Evolutionary conservation across 92 coral and sea anemone genomes (phyloP).

Genomic region (Actinernus sp.): DNA sequence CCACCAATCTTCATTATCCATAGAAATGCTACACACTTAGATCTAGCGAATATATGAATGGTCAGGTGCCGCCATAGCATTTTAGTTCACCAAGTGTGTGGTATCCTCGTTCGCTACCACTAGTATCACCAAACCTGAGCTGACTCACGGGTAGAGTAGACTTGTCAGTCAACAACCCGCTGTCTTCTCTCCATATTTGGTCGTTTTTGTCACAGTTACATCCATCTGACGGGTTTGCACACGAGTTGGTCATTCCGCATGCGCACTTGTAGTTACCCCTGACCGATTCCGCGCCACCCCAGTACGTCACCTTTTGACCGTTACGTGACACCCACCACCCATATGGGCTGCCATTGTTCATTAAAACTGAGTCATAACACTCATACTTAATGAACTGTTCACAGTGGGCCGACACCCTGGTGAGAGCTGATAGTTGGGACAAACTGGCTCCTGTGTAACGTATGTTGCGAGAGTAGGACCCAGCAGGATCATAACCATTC

Average conservation of each 20-base stretch:
- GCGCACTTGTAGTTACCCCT: conserved; percentile 64
- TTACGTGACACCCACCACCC: conserved; percentile 76
- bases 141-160: conserved; percentile 70
- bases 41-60: too few relatives aligned
- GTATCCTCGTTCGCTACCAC: conserved; percentile 9
- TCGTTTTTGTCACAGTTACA: conserved; percentile 70
- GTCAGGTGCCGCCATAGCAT: too few relatives aligned
- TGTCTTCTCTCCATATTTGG: conserved; percentile 59
- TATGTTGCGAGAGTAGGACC: conserved; percentile 25
- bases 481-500: not conserved
- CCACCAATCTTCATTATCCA: too few relatives aligned
- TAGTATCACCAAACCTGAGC: conserved; percentile 56
- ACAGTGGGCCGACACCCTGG: conserved; percentile 44
- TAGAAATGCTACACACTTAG: too few relatives aligned
- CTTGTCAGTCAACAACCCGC: conserved; percentile 72
- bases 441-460: conserved; percentile 41
- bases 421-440: conserved; percentile 57
- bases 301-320: conserved; percentile 55
- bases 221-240: conserved; percentile 2
- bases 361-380: conserved; percentile 11
- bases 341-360: not conserved
- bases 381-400: conserved; percentile 69
- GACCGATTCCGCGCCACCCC: conserved; percentile 61
- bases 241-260: conserved; percentile 51
- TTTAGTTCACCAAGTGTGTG: conserved; percentile 38